Base-by-base conservation (phyloP, 23 tunicate genomes). In the Phallusia fumigata region DNA sequence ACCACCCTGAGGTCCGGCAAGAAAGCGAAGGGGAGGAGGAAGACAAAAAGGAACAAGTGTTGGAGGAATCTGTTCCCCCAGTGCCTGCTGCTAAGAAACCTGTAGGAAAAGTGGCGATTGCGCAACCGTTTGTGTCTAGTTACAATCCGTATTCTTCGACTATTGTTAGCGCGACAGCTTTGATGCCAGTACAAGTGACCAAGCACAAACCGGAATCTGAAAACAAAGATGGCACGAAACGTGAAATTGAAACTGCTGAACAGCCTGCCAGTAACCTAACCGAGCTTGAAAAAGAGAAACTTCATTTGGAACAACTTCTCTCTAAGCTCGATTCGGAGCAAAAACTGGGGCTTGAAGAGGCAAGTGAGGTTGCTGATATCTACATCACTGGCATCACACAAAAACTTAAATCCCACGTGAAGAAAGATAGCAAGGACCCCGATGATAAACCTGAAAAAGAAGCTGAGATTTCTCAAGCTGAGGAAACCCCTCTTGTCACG, bases 321-420 rank as follows among this genome's bases (percentile, higher is more conserved):
- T 52, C 76, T 32, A 92, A 92, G 74, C 83, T 92, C 5, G 97
- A 92, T 80, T 72, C 97, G 2, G 90, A 92, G 69, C 83, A 87
- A 47, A 72, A 53, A 30, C 86, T 92, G 53, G 85, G 36, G 24
- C 85, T 31, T 11, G 87, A 87, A 26, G 97, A 87, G 32, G 97
- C 88, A 0, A 64, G 76, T 30, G 83, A 87, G 44, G 91, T 92
- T 0, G 91, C 91, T 0, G 97, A 87, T 76, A 81, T 92, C 47
- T 81, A 74, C 18, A 31, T 92, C 0, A 33, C 73, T 19, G 86
- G 87, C 28, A 74, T 91, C 75, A 65, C 87, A 0, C 58, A 83
- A 6, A 82, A 86, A 44, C 31, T 89, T 22, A 86, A 87, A 69
- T 73, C 85, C 0, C 69, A 81, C 35, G 82, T 51, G 0, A 79